These are phyloP conservation scores for Colletes collaris DNA, from an alignment of 2,888 invertebrate genomes.

Conservation along the genomic window DNA sequence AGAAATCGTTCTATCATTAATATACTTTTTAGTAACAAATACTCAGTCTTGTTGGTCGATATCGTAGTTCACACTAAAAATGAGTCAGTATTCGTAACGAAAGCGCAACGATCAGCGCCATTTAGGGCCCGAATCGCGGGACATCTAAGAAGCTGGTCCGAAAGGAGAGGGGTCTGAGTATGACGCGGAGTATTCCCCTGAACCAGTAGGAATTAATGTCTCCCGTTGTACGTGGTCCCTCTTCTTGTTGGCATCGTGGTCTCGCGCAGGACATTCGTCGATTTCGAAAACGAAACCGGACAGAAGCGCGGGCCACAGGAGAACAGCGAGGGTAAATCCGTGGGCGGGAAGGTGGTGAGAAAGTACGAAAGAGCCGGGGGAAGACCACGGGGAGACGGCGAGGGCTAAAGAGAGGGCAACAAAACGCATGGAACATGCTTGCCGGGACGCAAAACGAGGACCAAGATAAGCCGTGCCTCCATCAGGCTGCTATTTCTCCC, in stretches of 20 bases:
- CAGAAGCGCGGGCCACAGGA: not conserved
- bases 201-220: too few relatives aligned
- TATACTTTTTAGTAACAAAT: too few relatives aligned
- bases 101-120: too few relatives aligned
- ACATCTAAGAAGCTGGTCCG: too few relatives aligned
- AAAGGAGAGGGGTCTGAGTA: too few relatives aligned
- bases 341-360: slow-evolving; percentile 51
- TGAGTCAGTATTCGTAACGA: too few relatives aligned
- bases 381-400: slow-evolving; percentile 50
- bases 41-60: too few relatives aligned
- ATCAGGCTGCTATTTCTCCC: slow-evolving; percentile 85
- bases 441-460: slow-evolving; percentile 79
- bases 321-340: slow-evolving; percentile 37
- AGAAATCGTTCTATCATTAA: too few relatives aligned
- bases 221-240: not conserved
- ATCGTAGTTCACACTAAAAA: too few relatives aligned
- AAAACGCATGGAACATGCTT: slow-evolving; percentile 78
- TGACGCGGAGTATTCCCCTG: too few relatives aligned
- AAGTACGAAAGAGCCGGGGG: slow-evolving; percentile 35
- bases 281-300: slow-evolving; percentile 27
- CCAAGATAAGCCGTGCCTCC: slow-evolving; percentile 82
- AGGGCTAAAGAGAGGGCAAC: slow-evolving; percentile 77
- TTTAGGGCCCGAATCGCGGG: too few relatives aligned
- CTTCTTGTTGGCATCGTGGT: not conserved
- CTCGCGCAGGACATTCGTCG: not conserved